A percentile compares a stretch with the other conserved stretches of the same genome.
These are phyloP conservation scores for Apodemus agrarius DNA, from an alignment of 2,797 vertebrate species.

Conservation along the genomic window DNA sequence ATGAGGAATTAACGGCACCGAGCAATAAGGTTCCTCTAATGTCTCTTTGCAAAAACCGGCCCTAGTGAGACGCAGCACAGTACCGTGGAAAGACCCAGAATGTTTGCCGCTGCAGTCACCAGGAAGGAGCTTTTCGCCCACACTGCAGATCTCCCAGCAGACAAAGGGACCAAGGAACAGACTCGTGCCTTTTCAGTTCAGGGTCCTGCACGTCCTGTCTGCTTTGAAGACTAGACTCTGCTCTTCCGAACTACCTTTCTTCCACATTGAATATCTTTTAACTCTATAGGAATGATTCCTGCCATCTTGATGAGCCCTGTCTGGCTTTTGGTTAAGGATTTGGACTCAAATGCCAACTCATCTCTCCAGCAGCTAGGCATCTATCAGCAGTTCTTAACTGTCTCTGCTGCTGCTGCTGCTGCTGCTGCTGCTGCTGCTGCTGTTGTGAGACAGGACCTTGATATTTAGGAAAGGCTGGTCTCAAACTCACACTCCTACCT, in stretches of 20 bases:
- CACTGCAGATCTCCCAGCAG: not conserved
- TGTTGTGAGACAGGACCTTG: not conserved
- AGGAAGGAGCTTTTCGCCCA: not conserved
- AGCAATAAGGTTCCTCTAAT: not conserved
- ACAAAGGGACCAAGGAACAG: not conserved
- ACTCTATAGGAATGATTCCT: not conserved
- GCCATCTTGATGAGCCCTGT: conserved; percentile 17
- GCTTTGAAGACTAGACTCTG: conserved; percentile 3
- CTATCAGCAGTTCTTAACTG: not conserved
- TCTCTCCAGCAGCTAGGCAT: not conserved
- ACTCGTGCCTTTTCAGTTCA: not conserved
- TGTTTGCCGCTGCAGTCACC: not conserved
- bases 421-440: not conserved
- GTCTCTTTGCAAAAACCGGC: conserved; percentile 8
- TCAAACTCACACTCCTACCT: not conserved
- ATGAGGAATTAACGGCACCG: not conserved
- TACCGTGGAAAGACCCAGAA: not conserved
- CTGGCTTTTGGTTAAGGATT: not conserved
- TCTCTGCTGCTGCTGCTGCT: not conserved
- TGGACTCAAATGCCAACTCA: not conserved
- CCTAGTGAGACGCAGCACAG: not conserved
- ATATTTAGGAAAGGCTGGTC: not conserved
- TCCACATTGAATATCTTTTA: not conserved
- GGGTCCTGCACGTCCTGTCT: not conserved
- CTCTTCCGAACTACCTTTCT: conserved; percentile 9